A percentile compares a stretch with the other conserved stretches of the same genome.
Conservation (phyloP, 2,888 invertebrate genomes). For the Mamestra brassicae region DNA sequence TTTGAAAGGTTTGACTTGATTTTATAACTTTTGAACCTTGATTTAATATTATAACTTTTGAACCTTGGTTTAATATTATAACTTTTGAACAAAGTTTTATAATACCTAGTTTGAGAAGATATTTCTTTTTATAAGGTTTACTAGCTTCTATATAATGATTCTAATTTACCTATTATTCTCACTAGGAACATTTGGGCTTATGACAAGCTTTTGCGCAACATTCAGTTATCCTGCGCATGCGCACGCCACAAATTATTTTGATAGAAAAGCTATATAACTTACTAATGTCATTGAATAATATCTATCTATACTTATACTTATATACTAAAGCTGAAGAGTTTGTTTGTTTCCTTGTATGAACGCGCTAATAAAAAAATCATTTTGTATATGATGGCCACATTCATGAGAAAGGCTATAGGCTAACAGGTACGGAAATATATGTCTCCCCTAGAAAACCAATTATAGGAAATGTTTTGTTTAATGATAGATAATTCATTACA, state of each 20-base stretch:
- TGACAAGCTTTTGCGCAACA: neutral
- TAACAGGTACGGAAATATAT: no score
- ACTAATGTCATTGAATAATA: neutral
- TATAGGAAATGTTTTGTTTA: no score
- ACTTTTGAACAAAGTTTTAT: neutral
- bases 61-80: neutral
- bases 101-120: neutral
- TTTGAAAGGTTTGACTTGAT: neutral
- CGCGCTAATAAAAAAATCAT: no score
- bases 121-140: neutral
- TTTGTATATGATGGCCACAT: no score
- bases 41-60: neutral
- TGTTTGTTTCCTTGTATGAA: no score
- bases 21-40: no score
- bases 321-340: no score
- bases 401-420: no score
- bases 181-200: neutral
- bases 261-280: neutral
- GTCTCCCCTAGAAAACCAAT: no score
- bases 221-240: slow-evolving; percentile 12
- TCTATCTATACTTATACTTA: no score
- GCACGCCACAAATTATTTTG: slow-evolving; percentile 3
- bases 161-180: neutral
- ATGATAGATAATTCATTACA: no score
- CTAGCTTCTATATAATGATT: neutral